Evolutionary conservation across 1,140 invertebrate species (phyloP), one percentile per base, ranked within the genome.

Genomic region (Drosophila repleta): DNA sequence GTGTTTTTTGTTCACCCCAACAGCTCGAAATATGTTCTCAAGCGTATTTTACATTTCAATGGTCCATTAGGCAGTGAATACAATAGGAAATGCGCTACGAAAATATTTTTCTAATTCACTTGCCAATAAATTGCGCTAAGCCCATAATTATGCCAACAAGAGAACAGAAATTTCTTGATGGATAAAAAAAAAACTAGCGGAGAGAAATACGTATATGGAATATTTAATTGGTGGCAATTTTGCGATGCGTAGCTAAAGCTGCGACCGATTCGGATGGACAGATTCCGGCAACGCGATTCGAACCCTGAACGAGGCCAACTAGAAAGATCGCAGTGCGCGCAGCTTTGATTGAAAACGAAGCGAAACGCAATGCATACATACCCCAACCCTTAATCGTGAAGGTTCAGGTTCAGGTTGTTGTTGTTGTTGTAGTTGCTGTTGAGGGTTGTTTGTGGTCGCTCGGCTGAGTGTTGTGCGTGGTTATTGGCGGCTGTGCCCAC

Each of bases 101-200:
- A 69, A 78, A 81, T 81, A 63, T 77, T 84, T 64, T 83, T 83
- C 79, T 83, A 83, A 83, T 79, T 83, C 79, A 83, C 79, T 83
- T 83, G 79, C 52, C 79, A 83, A 83, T 83, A 83, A 83, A 68
- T 79, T 67, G 71, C 35, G 71, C 61, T 83, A 84, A 83, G 79
- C 80, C 80, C 46, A 83, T 83, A 83, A 83, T 83, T 83, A 83
- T 83, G 75, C 75, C 76, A 79, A 83, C 79, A 83, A 83, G 39
- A 41, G 39, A 41, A 6, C 2, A 41, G 17, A 6, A 41, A n/a
- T n/a, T n/a, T 4, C 2, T 24, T 24, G 21, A 24, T 24, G 21
- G 21, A n/a, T 26, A 41, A n/a, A 20, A 41, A 24, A 58, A 20
- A 51, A 45, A 65, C 43, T 61, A 62, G 53, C 61, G 68, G 56